These are phyloP conservation scores for Torymus texanus DNA, from an alignment of 2,888 invertebrate species.

Conservation along the genomic window DNA sequence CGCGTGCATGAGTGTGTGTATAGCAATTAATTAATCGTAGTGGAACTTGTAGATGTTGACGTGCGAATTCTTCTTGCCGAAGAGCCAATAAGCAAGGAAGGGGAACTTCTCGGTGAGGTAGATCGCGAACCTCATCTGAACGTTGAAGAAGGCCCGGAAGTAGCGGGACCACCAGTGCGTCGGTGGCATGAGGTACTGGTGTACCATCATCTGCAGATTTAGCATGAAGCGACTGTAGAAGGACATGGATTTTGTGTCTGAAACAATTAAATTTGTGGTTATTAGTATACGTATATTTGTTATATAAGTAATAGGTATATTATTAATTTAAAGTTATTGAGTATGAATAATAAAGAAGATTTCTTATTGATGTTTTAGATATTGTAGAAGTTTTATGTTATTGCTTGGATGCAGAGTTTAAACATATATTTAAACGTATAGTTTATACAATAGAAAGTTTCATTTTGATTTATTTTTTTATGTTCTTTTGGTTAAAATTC, in stretches of 20 bases:
- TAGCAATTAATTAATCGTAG: conserved; percentile 57
- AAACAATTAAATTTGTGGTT: conserved; percentile 41
- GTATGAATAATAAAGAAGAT: too few species aligned
- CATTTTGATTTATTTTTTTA: too few species aligned
- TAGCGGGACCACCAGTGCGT: conserved; percentile 71
- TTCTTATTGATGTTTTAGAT: too few species aligned
- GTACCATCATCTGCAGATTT: conserved; percentile 71
- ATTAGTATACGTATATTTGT: too few species aligned
- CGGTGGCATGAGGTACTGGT: conserved; percentile 69
- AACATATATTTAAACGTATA: too few species aligned
- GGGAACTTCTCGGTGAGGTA: conserved; percentile 83
- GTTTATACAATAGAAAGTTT: too few species aligned
- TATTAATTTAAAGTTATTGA: too few species aligned
- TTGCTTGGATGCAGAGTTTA: too few species aligned
- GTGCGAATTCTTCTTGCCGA: conserved; percentile 79
- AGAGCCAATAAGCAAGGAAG: conserved; percentile 81
- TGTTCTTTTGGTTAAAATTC: too few species aligned
- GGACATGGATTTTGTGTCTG: conserved; percentile 65
- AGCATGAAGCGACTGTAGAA: conserved; percentile 70
- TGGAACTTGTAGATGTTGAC: conserved; percentile 77
- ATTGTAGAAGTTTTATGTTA: too few species aligned
- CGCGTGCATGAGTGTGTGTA: not conserved
- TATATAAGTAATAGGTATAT: too few species aligned
- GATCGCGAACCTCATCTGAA: conserved; percentile 78
- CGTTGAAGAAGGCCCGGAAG: conserved; percentile 80